phyloP scores from a whole-genome alignment of 2,888 invertebrate species.

The Cheilosia urbana region DNA sequence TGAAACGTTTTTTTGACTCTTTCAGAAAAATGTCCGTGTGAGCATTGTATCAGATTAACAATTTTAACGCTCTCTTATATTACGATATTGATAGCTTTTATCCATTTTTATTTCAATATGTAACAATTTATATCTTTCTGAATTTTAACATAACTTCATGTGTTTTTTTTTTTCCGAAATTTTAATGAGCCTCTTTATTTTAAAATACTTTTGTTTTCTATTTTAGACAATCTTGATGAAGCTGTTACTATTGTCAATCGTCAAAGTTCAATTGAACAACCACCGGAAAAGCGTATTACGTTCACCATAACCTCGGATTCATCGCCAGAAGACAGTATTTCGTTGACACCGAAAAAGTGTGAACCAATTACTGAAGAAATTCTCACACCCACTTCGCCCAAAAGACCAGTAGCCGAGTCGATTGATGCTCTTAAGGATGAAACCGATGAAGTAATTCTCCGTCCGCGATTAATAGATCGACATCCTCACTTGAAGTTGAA shows the following conservation, averaged over 20 bases:
- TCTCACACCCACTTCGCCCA: constrained; percentile 60
- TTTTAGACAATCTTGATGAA: constrained; percentile 65
- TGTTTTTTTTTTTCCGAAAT: not conserved
- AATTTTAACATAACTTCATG: constrained; percentile 12
- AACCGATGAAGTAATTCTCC: constrained; percentile 80
- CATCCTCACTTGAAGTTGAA: constrained; percentile 79
- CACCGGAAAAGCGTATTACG: constrained; percentile 80
- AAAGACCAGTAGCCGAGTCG: constrained; percentile 21
- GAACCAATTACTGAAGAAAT: constrained; percentile 81
- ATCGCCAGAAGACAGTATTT: constrained; percentile 81
- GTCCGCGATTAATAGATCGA: constrained; percentile 81
- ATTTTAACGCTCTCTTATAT: not conserved
- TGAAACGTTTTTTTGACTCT: constrained; percentile 10
- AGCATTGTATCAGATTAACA: constrained; percentile 34
- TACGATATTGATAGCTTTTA: not conserved
- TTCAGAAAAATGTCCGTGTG: constrained; percentile 9
- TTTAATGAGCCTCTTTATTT: not conserved
- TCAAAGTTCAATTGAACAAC: constrained; percentile 41
- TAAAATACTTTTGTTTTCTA: not conserved
- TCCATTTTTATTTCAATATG: not conserved
- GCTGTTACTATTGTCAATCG: constrained; percentile 49
- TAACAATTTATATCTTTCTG: not conserved
- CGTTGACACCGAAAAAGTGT: constrained; percentile 80
- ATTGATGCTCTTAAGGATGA: constrained; percentile 55
- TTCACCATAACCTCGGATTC: constrained; percentile 81